A percentile compares a stretch with the other conserved stretches of the same genome.
Conservation (phyloP, 2,888 invertebrate species). For the Nomada ferruginata region DNA sequence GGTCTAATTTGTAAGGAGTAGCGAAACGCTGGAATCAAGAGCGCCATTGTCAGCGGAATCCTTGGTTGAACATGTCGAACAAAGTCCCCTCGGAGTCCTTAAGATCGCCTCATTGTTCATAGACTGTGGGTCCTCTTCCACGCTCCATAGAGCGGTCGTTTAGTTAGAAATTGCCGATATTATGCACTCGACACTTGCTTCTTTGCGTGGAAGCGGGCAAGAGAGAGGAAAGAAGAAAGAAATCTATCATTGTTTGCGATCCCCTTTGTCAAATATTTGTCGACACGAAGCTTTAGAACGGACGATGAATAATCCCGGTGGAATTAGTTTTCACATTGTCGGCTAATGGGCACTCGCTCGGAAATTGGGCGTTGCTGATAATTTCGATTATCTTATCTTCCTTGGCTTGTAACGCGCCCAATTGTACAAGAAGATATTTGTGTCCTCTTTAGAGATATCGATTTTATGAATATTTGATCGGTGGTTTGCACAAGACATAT, state of each 20-base stretch:
- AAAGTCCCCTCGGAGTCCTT: slow-evolving; percentile 47
- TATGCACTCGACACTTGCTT: slow-evolving; percentile 41
- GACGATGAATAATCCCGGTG: slow-evolving; percentile 4
- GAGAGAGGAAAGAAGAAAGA: not conserved
- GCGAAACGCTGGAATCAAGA: slow-evolving; percentile 47
- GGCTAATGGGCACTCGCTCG: not conserved
- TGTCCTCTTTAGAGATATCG: not conserved
- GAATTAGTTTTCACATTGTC: slow-evolving; percentile 15
- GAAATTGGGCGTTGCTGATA: not conserved
- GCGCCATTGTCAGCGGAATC: slow-evolving; percentile 34
- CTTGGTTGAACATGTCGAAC: slow-evolving; percentile 52
- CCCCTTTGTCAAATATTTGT: slow-evolving; percentile 44
- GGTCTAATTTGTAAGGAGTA: slow-evolving; percentile 50
- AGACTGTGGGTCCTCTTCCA: slow-evolving; percentile 41
- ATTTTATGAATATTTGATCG: slow-evolving; percentile 1
- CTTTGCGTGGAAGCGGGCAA: not conserved
- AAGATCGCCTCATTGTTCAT: slow-evolving; percentile 57
- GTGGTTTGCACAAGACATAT: not conserved
- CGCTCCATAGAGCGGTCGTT: slow-evolving; percentile 43
- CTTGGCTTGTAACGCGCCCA: not conserved
- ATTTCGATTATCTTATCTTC: slow-evolving; percentile 37
- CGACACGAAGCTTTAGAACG: not conserved
- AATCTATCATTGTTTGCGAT: slow-evolving; percentile 31
- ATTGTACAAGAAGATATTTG: not conserved
- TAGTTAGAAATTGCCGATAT: slow-evolving; percentile 53